phyloP scores from a whole-genome alignment of 2,113 vertebrate genomes.

The Erythrolamprus reginae region DNA sequence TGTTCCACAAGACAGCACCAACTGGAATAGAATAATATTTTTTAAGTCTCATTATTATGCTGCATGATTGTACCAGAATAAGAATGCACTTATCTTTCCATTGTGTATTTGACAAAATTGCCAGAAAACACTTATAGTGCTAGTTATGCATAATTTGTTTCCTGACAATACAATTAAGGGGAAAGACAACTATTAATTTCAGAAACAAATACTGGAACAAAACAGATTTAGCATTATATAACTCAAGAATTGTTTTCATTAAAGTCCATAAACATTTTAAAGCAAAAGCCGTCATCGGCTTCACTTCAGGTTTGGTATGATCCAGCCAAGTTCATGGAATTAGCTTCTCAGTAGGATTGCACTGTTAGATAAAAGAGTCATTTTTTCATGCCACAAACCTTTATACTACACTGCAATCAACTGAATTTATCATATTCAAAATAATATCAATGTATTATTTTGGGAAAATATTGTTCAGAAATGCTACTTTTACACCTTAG shows the following conservation, averaged over 20 bases:
- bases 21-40: constrained; percentile 10
- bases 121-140: constrained; percentile 20
- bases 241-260: neutral
- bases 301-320: neutral
- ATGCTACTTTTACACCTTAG: neutral
- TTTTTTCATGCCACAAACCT: constrained; percentile 11
- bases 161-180: constrained; percentile 38
- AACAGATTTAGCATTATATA: constrained; percentile 19
- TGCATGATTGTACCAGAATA: constrained; percentile 13
- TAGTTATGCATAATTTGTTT: constrained; percentile 34
- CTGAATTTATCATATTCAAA: neutral
- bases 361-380: neutral
- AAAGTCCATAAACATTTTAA: constrained; percentile 20
- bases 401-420: neutral
- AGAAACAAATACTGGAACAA: constrained; percentile 11
- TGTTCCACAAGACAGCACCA: constrained; percentile 1
- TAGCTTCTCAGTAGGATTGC: neutral
- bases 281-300: neutral
- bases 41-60: constrained; percentile 17
- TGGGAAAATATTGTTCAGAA: neutral
- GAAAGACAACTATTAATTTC: constrained; percentile 19
- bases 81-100: constrained; percentile 21
- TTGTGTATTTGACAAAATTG: constrained; percentile 33
- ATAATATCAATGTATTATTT: neutral
- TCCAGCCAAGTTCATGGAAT: neutral